Percentiles rank a stretch among this genome's conserved stretches.
These are phyloP conservation scores for Hyles lineata DNA, from an alignment of 2,888 invertebrate species.

Conservation along the genomic window DNA sequence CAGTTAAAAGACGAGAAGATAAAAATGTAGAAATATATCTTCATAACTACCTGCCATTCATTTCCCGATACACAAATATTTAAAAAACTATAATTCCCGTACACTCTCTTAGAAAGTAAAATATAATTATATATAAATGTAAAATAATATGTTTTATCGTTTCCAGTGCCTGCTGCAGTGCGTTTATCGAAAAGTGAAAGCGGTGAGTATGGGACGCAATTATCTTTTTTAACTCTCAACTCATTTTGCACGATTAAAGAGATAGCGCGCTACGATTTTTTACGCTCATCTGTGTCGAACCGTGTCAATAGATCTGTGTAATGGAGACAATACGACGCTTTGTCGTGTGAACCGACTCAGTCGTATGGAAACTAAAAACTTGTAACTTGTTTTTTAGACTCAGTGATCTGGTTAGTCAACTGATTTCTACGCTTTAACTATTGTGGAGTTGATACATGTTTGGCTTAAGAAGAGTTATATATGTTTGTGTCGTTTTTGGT, in stretches of 20 bases:
- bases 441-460: too few species aligned
- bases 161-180: constrained; percentile 92
- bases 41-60: too few species aligned
- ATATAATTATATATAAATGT: not conserved
- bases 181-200: constrained; percentile 91
- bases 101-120: constrained; percentile 6
- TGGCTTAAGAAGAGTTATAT: too few species aligned
- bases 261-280: constrained; percentile 38
- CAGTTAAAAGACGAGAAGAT: too few species aligned
- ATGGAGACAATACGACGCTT: constrained; percentile 17
- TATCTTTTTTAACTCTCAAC: constrained; percentile 31
- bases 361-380: not conserved
- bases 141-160: constrained; percentile 27
- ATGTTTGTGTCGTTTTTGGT: too few species aligned
- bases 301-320: constrained; percentile 27
- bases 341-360: not conserved
- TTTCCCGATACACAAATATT: too few species aligned
- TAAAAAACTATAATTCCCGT: too few species aligned
- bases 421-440: too few species aligned
- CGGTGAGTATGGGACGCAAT: constrained; percentile 82
- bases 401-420: too few species aligned
- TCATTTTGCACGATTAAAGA: constrained; percentile 41
- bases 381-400: too few species aligned
- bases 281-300: constrained; percentile 25
- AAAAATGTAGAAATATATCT: too few species aligned